Conservation (phyloP, 2,888 invertebrate species). For the Sussaba pulchella region DNA sequence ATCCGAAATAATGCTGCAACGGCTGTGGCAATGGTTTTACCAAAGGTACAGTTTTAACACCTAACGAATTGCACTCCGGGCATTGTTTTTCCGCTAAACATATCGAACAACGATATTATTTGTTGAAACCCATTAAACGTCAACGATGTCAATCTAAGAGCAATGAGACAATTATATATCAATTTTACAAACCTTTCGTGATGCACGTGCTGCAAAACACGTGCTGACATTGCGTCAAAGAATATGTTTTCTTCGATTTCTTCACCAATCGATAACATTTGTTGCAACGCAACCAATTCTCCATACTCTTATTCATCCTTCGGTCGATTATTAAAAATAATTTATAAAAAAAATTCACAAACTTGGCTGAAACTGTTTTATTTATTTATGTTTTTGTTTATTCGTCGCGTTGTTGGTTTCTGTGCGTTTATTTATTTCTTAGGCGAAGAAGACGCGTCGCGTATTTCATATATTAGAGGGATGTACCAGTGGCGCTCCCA, state of each 20-base stretch:
- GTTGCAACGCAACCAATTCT: slow-evolving; percentile 54
- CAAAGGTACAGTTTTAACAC: slow-evolving; percentile 12
- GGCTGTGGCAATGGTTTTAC: slow-evolving; percentile 22
- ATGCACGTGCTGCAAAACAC: slow-evolving; percentile 51
- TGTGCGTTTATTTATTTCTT: background rate
- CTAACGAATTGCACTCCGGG: slow-evolving; percentile 31
- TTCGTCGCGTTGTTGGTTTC: background rate
- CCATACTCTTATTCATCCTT: slow-evolving; percentile 12
- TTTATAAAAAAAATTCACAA: no score
- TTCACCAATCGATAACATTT: slow-evolving; percentile 36
- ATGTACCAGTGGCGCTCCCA: background rate
- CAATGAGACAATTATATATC: no score
- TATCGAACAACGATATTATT: background rate
- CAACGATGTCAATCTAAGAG: no score
- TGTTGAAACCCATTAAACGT: background rate
- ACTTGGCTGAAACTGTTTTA: no score
- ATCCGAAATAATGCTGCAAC: slow-evolving; percentile 22
- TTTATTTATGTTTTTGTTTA: background rate
- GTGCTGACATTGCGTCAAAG: slow-evolving; percentile 52
- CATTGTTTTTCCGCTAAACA: slow-evolving; percentile 19
- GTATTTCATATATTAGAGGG: background rate
- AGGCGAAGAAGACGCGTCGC: background rate
- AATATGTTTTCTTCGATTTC: slow-evolving; percentile 21
- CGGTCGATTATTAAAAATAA: background rate
- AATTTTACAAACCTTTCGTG: background rate